Conservation (phyloP, 2,888 invertebrate species). For the Latrodectus elegans region DNA sequence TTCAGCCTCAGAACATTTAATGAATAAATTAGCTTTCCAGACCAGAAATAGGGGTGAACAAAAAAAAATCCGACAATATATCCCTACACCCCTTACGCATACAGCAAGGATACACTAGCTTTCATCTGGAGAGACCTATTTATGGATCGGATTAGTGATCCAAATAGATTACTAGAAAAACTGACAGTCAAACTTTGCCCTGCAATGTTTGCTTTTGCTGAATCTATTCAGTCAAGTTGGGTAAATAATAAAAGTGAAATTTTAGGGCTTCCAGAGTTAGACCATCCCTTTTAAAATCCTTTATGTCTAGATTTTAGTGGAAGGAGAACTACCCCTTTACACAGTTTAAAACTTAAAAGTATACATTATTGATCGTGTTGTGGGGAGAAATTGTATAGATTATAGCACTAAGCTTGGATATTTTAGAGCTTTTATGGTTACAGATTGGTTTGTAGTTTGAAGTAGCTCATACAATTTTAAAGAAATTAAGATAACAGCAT, state of each 20-base stretch:
- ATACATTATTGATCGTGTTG: neutral
- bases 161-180: slow-evolving; percentile 36
- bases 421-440: too few species aligned
- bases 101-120: slow-evolving; percentile 25
- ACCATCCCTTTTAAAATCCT: slow-evolving; percentile 58
- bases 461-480: too few species aligned
- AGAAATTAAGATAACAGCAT: too few species aligned
- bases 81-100: neutral
- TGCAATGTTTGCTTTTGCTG: slow-evolving; percentile 17
- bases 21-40: slow-evolving; percentile 64
- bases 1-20: slow-evolving; percentile 57
- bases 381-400: slow-evolving; percentile 40
- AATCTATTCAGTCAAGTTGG: slow-evolving; percentile 15
- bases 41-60: neutral
- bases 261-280: slow-evolving; percentile 20
- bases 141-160: slow-evolving; percentile 53
- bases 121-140: slow-evolving; percentile 57
- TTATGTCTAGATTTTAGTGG: slow-evolving; percentile 45
- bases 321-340: slow-evolving; percentile 60
- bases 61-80: slow-evolving; percentile 16
- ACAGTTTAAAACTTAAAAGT: slow-evolving; percentile 44
- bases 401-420: neutral
- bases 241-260: slow-evolving; percentile 54
- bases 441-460: too few species aligned
- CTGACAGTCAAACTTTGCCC: slow-evolving; percentile 27